A percentile compares a stretch with the other conserved stretches of the same genome.
Evolutionary conservation across 1,140 invertebrate genomes (phyloP).

Genomic region (Trypoxylus dichotomus): DNA sequence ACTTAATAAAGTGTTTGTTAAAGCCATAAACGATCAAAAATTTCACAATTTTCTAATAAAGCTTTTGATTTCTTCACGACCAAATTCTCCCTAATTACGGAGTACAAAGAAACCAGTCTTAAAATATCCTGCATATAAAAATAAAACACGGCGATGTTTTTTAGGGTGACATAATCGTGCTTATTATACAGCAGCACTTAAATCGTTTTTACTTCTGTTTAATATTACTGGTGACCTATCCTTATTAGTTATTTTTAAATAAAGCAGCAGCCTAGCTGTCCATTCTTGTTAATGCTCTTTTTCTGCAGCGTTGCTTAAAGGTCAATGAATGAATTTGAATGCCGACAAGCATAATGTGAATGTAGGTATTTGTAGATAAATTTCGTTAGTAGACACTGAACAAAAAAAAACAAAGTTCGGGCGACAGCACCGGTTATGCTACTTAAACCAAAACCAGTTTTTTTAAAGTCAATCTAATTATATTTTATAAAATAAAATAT

Average conservation of each 20-base stretch:
- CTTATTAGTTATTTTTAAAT: neutral
- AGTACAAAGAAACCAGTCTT: no score
- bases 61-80: no score
- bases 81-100: no score
- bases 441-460: neutral
- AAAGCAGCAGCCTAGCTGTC: neutral
- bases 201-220: neutral
- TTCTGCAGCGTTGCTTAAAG: neutral
- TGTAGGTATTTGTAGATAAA: neutral
- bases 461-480: neutral
- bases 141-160: neutral
- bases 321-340: constrained; percentile 7
- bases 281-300: neutral
- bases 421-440: neutral
- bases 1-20: no score
- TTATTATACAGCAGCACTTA: no score
- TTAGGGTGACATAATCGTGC: neutral
- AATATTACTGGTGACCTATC: neutral
- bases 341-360: neutral
- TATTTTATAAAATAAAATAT: neutral
- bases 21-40: no score
- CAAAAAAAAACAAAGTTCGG: neutral
- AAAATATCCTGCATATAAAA: no score
- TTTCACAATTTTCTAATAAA: no score
- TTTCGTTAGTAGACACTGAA: neutral